Percentiles rank a stretch among this genome's conserved stretches.
These are phyloP conservation scores for Apaloderma vittatum DNA, from an alignment of 2,113 vertebrate species.

Conservation along the genomic window DNA sequence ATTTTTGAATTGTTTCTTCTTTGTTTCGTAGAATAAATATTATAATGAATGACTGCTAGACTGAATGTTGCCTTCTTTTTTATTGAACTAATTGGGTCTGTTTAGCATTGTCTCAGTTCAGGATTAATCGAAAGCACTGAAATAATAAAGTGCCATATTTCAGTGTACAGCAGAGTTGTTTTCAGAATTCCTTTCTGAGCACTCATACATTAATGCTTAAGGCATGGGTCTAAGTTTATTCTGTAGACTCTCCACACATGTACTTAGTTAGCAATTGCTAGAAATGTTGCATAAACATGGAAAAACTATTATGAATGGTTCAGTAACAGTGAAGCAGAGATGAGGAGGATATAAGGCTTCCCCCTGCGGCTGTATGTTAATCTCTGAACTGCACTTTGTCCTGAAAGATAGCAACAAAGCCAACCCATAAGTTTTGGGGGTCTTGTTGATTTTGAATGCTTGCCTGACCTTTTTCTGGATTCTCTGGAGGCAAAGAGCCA, in stretches of 20 bases:
- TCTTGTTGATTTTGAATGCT: neutral
- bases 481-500: neutral
- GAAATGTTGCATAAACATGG: neutral
- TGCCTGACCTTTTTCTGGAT: neutral
- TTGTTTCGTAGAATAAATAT: conserved; percentile 57
- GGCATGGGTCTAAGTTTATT: neutral
- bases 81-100: neutral
- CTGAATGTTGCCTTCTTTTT: conserved; percentile 21
- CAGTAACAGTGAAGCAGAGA: neutral
- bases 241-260: neutral
- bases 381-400: neutral
- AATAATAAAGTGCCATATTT: neutral
- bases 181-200: neutral
- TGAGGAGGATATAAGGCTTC: neutral
- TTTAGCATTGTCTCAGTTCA: neutral
- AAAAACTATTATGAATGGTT: neutral
- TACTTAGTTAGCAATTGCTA: neutral
- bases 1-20: neutral
- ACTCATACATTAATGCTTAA: neutral
- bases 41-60: neutral
- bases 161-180: neutral
- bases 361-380: neutral
- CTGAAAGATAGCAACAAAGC: neutral
- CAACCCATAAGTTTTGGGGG: neutral
- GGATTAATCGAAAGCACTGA: neutral